Conservation (phyloP, 2,888 invertebrate species). For the Cinara cedri region DNA sequence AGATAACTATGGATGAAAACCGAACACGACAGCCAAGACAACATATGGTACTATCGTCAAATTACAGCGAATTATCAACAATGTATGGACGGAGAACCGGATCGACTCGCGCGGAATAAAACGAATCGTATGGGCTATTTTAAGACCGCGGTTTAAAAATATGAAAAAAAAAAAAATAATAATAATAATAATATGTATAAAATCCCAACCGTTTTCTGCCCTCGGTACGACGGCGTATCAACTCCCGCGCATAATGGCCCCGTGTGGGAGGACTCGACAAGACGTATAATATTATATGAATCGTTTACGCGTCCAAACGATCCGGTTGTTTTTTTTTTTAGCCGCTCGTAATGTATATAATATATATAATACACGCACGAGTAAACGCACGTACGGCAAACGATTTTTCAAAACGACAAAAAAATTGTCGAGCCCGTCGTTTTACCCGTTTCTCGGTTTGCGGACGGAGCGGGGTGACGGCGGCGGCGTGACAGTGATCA, state of each 20-base stretch:
- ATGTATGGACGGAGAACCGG: too few relatives aligned
- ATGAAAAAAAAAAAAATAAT: too few relatives aligned
- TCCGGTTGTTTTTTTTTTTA: conserved; percentile 25
- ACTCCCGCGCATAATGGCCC: conserved; percentile 3
- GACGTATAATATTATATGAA: conserved; percentile 7
- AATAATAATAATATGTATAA: conserved; percentile 13
- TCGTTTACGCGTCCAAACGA: conserved; percentile 21
- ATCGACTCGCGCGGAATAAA: too few relatives aligned
- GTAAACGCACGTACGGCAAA: conserved; percentile 1
- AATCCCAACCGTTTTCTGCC: conserved; percentile 9
- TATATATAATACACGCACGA: too few relatives aligned
- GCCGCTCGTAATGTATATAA: background rate
- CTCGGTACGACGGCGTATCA: background rate
- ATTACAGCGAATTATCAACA: too few relatives aligned
- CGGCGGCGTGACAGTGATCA: conserved; percentile 6
- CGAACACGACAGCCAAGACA: too few relatives aligned
- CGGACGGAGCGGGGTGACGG: background rate
- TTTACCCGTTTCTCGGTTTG: conserved; percentile 21
- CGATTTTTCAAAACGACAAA: conserved; percentile 44
- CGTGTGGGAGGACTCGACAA: background rate
- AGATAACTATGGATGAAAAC: too few relatives aligned
- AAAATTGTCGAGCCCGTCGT: background rate
- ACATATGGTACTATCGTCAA: too few relatives aligned
- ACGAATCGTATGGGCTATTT: too few relatives aligned
- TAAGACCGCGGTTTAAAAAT: background rate